Percentiles rank a stretch among this genome's conserved stretches.
These are phyloP conservation scores for Tetrao urogallus DNA, from an alignment of 2,113 vertebrate species.

Conservation along the genomic window DNA sequence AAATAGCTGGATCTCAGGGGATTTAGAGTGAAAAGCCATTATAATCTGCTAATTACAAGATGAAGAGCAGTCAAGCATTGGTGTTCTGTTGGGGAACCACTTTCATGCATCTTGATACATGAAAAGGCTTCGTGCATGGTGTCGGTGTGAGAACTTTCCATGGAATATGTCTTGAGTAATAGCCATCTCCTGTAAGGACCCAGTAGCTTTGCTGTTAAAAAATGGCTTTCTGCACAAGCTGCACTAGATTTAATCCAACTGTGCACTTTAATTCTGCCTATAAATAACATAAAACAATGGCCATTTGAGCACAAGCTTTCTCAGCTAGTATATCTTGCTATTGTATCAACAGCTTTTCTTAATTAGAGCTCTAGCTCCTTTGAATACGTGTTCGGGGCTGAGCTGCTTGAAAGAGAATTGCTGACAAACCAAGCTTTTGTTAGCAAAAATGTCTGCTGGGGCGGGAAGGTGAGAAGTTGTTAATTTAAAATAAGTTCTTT, in stretches of 20 bases:
- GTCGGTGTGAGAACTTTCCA: not conserved
- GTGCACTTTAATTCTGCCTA: not conserved
- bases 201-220: not conserved
- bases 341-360: constrained; percentile 15
- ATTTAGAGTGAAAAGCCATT: constrained; percentile 14
- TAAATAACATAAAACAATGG: constrained; percentile 3
- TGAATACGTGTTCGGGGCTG: not conserved
- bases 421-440: constrained; percentile 21
- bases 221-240: not conserved
- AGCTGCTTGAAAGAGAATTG: constrained; percentile 27
- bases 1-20: not conserved
- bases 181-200: not conserved
- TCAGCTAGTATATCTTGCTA: not conserved
- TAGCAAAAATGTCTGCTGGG: constrained; percentile 25
- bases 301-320: not conserved
- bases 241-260: not conserved
- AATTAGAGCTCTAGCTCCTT: constrained; percentile 13
- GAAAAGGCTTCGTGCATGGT: not conserved
- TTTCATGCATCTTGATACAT: not conserved
- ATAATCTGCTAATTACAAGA: constrained; percentile 29
- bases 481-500: constrained; percentile 42
- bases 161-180: not conserved
- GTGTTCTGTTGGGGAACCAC: not conserved
- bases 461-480: constrained; percentile 39
- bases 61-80: not conserved